Base-by-base conservation (phyloP, 2,888 invertebrate species). In the Sesia bembeciformis region DNA sequence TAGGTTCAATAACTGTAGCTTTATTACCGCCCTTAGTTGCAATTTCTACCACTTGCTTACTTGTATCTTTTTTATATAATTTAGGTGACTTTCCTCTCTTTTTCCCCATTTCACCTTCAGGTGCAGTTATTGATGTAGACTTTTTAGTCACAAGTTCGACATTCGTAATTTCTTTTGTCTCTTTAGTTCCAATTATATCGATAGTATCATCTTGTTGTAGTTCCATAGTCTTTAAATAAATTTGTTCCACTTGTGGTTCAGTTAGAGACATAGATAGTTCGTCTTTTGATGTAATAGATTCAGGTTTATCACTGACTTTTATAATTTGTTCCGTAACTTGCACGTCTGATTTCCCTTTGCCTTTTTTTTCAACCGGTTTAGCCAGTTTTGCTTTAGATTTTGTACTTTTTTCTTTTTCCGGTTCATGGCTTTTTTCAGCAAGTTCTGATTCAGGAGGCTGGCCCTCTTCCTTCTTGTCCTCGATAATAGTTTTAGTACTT, bases 321-420 rank as follows among this genome's bases (percentile, higher is more conserved):
- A 49, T n/a, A n/a, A n/a, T 38, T 52, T 39, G 4, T 52, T 52
- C 52, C 38, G 39, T 39, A 38, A 38, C 38, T 50, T 50, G 50
- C 38, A 52, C 52, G 51, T 60, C 52, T 42, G 39, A 53, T 57
- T 53, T 4, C 40, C 4, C 4, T 42, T 58, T 51, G 7, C 43
- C 56, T 58, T 65, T 86, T 56, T 80, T 84, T 56, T 84, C 80
- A 3, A 84, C 82, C 4, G 85, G 81, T 63, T 86, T 84, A 5
- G 72, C 79, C 38, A 84, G 81, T 74, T 74, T 80, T 38, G 82
- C 76, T 70, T 81, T 83, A 7, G 68, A 62, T 63, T 76, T 81
- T 3, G 63, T 62, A 57, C 60, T 66, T 40, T 57, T 61, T 55
- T 72, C 68, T 52, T 62, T 62, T 6, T 53, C 42, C 6, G 3